Evolutionary conservation across 2,888 invertebrate species (phyloP), one percentile per base, ranked within the genome.

Genomic region (Euproctis similis): DNA sequence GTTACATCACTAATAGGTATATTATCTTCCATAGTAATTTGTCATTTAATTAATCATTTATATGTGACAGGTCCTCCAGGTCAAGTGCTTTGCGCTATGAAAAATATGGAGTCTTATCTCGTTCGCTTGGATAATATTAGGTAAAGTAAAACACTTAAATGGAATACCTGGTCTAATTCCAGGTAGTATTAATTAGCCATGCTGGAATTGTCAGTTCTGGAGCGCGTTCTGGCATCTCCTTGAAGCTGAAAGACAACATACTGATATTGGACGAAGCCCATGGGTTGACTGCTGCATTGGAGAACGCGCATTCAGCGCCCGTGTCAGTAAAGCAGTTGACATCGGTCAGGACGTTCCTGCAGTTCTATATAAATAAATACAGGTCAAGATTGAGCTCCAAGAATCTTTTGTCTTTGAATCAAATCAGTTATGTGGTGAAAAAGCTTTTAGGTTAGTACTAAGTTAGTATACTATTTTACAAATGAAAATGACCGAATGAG

Each of bases 231-330:
- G 84, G 84, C 0, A 51, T 74, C 7, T 72, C 74, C 0, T 50
- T 89, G 0, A 76, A 85, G 32, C 53, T 89, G 1, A 88, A 90
- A 51, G 88, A 90, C 46, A 93, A 93, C 59, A 78, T 97, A 12
- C 85, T 99, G 0, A 92, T 99, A 34, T 86, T 95, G 9, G 99
- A 99, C 62, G 99, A 99, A 73, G 98, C 98, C 0, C 99, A 99
- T 56, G 99, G 98, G 68, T 86, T 99, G 1, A 78, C 97, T 6
- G 95, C 97, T 37, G 94, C 97, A 0, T 89, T 98, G 43, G 91
- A 92, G 38, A 91, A 91, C 55, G 93, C 97, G 51, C 90, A 98
- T 61, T 93, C 94, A 36, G 88, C 90, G 1, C 90, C 92, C 20
- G 78, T 97, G 8, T 88, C 85, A 1, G 86, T 87, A 0, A 80